These are phyloP conservation scores for Etia nguti DNA, from an alignment of 2,113 vertebrate species.

Conservation along the genomic window DNA sequence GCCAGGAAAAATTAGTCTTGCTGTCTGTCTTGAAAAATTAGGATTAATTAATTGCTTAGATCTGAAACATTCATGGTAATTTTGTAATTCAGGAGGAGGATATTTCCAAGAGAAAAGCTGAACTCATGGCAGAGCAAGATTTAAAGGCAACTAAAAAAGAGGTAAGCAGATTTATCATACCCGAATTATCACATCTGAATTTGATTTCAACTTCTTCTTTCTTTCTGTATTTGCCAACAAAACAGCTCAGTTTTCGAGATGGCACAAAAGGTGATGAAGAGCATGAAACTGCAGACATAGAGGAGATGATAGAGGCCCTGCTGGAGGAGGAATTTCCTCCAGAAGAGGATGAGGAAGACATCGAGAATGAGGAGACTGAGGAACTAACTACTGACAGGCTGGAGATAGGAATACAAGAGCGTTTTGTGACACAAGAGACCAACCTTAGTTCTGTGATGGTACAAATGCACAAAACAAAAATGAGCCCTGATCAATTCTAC, in stretches of 20 bases:
- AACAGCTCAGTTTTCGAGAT: background rate
- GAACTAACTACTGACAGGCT: slow-evolving; percentile 72
- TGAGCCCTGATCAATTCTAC: background rate
- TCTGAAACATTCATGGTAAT: background rate
- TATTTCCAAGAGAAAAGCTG: slow-evolving; percentile 81
- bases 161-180: background rate
- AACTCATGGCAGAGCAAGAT: slow-evolving; percentile 76
- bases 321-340: slow-evolving; percentile 81
- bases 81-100: slow-evolving; percentile 69
- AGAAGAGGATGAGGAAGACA: slow-evolving; percentile 70
- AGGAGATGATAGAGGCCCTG: slow-evolving; percentile 75
- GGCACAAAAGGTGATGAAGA: slow-evolving; percentile 57
- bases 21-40: background rate
- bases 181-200: background rate
- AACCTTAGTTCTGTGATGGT: slow-evolving; percentile 72
- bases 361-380: slow-evolving; percentile 78
- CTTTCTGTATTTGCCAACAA: background rate
- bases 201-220: background rate
- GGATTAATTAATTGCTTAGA: background rate
- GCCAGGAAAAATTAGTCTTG: background rate
- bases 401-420: slow-evolving; percentile 77
- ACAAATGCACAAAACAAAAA: background rate
- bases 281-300: slow-evolving; percentile 41
- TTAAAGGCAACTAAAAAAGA: background rate
- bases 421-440: slow-evolving; percentile 74